Evolutionary conservation across 2,113 vertebrate genomes (phyloP), one percentile per base, ranked within the genome.

Genomic region (Azemiops feae): DNA sequence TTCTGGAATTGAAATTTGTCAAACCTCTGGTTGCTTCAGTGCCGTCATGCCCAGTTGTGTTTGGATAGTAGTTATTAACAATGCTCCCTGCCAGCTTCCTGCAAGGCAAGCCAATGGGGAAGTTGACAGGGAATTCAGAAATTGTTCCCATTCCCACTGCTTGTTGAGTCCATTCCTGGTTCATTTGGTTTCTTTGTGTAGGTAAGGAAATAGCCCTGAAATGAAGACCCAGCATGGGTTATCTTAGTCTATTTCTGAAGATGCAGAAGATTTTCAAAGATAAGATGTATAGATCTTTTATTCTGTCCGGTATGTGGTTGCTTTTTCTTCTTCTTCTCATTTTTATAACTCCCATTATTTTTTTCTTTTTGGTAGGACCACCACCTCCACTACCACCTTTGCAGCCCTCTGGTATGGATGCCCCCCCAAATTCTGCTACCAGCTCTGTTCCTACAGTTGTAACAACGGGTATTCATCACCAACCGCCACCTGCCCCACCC

Each of bases 361-460:
- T 4, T 34, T 23, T 87, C 96, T 90, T 81, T 95, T 95, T 95
- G 91, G 86, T 97, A 99, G 99, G 99, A 96, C 99, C 99, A 93
- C 99, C 99, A 89, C 99, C 99, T 95, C 99, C 99, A 0, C 98
- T 99, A 95, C 99, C 99, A 95, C 98, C 98, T 14, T 94, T 99
- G 89, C 99, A 99, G 95, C 98, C 99, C 60, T 98, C 99, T 95
- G 99, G 98, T 94, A 99, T 99, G 98, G 99, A 99, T 96, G 98
- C 98, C 47, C 99, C 99, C 89, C 99, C 99, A 90, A 99, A 98
- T 93, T 99, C 99, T 93, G 98, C 99, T 92, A 99, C 99, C 93
- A 99, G 99, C 97, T 98, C 99, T 52, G 99, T 99, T 96, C 99
- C 99, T 94, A 98, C 98, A 90, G 99, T 99, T 91, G 99, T 99